Percentiles rank a stretch among this genome's conserved stretches.
phyloP scores from a whole-genome alignment of 2,113 vertebrate species.

The Grallaria varia region DNA sequence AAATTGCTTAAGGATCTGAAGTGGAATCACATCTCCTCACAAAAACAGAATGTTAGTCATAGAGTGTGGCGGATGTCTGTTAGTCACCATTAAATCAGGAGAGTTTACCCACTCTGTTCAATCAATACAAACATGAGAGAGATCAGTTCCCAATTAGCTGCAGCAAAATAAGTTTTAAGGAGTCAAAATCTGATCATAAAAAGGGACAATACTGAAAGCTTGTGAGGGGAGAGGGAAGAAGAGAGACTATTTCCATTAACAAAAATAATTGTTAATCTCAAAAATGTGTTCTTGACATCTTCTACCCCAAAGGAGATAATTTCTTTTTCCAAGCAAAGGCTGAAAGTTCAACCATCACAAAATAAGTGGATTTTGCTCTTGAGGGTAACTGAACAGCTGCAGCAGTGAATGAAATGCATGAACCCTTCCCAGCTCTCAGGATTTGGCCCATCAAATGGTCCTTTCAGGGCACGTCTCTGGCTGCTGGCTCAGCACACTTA shows the following conservation, averaged over 20 bases:
- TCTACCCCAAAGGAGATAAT: background rate
- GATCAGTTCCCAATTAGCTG: background rate
- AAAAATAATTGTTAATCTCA: conserved; percentile 16
- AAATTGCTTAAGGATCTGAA: background rate
- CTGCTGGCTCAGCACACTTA: background rate
- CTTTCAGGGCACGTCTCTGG: background rate
- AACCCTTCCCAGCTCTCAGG: background rate
- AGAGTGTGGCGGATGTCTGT: background rate
- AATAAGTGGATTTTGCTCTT: background rate
- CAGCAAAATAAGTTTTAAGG: background rate
- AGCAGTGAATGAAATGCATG: background rate
- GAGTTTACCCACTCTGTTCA: background rate
- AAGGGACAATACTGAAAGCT: background rate
- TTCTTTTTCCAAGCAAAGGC: background rate
- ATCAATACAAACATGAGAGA: background rate
- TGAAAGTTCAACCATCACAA: conserved; percentile 10
- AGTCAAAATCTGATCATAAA: background rate
- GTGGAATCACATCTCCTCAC: background rate
- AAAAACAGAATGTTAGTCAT: background rate
- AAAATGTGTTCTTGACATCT: conserved; percentile 1
- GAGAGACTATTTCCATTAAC: background rate
- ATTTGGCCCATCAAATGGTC: background rate
- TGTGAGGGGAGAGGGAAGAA: background rate
- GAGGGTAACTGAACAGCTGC: conserved; percentile 11
- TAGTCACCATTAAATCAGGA: conserved; percentile 15